Evolutionary conservation across 2,113 vertebrate genomes (phyloP).

Genomic region (Chrysochloris asiatica): DNA sequence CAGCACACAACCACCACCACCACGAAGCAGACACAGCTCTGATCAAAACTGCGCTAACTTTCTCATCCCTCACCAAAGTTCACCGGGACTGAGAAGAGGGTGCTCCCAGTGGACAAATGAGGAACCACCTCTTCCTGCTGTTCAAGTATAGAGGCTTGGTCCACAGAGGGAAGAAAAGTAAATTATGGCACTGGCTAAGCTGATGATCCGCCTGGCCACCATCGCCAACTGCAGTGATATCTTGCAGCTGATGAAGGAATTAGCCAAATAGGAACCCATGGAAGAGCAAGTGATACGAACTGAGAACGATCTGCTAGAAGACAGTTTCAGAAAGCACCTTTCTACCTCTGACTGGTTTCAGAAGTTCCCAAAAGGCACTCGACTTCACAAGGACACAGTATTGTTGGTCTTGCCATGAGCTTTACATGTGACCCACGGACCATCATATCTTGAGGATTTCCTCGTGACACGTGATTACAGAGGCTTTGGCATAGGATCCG

Average conservation of each 20-base stretch:
- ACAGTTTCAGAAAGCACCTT: constrained; percentile 97
- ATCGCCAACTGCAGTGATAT: constrained; percentile 92
- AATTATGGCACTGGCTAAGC: constrained; percentile 95
- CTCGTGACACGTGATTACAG: constrained; percentile 91
- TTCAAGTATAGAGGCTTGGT: constrained; percentile 94
- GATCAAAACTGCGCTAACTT: rapidly evolving
- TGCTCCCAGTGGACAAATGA: constrained; percentile 94
- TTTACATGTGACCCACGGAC: constrained; percentile 97
- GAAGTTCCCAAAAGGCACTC: constrained; percentile 90
- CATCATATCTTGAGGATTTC: constrained; percentile 98
- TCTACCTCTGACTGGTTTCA: constrained; percentile 95
- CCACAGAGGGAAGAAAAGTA: constrained; percentile 93
- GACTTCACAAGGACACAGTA: constrained; percentile 85
- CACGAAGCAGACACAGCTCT: background rate
- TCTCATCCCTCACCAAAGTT: background rate
- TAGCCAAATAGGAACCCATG: constrained; percentile 97
- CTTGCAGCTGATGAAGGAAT: constrained; percentile 96
- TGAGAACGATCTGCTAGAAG: constrained; percentile 96
- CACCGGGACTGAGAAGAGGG: constrained; percentile 83
- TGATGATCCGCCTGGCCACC: constrained; percentile 90
- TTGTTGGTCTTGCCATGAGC: constrained; percentile 95
- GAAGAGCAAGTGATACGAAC: constrained; percentile 95
- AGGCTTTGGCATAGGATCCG: constrained; percentile 96
- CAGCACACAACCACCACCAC: no score
- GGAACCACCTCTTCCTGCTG: constrained; percentile 94